These are phyloP conservation scores for Pseudolaguvia tuberculata DNA, from an alignment of 2,113 vertebrate species.

Conservation along the genomic window DNA sequence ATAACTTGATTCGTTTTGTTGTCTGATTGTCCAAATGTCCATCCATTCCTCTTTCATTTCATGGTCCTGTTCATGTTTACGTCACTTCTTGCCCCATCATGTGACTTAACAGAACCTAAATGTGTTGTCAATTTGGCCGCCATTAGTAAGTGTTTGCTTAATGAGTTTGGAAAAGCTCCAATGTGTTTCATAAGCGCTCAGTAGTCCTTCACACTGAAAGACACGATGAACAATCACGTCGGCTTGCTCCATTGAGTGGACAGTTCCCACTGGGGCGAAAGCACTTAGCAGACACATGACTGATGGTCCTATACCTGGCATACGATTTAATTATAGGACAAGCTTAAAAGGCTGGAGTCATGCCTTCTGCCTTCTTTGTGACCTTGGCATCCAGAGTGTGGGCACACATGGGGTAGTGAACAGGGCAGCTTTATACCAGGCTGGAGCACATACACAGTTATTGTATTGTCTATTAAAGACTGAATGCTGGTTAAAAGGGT, in stretches of 20 bases:
- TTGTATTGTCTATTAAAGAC: slow-evolving; percentile 21
- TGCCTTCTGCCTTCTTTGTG: slow-evolving; percentile 12
- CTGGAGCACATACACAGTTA: slow-evolving; percentile 1
- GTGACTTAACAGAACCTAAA: background rate
- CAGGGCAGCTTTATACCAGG: slow-evolving; percentile 17
- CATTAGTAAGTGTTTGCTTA: background rate
- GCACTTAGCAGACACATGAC: slow-evolving; percentile 57
- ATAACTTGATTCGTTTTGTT: background rate
- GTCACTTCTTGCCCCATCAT: background rate
- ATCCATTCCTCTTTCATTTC: background rate
- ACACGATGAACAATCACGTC: slow-evolving; percentile 53
- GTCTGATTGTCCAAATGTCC: background rate
- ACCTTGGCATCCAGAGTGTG: background rate
- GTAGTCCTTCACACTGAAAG: slow-evolving; percentile 23
- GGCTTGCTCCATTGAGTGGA: slow-evolving; percentile 39
- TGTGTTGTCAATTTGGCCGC: background rate
- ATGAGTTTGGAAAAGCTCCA: slow-evolving; percentile 14
- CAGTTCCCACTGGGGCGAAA: slow-evolving; percentile 57
- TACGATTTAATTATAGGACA: slow-evolving; percentile 35
- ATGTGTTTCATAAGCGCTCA: slow-evolving; percentile 16
- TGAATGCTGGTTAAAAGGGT: slow-evolving; percentile 26
- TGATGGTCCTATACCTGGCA: slow-evolving; percentile 51
- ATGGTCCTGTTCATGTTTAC: background rate
- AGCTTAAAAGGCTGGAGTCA: slow-evolving; percentile 10
- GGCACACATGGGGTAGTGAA: slow-evolving; percentile 8